phyloP scores from a whole-genome alignment of 2,113 vertebrate species.

The Microcebus tavaratra region DNA sequence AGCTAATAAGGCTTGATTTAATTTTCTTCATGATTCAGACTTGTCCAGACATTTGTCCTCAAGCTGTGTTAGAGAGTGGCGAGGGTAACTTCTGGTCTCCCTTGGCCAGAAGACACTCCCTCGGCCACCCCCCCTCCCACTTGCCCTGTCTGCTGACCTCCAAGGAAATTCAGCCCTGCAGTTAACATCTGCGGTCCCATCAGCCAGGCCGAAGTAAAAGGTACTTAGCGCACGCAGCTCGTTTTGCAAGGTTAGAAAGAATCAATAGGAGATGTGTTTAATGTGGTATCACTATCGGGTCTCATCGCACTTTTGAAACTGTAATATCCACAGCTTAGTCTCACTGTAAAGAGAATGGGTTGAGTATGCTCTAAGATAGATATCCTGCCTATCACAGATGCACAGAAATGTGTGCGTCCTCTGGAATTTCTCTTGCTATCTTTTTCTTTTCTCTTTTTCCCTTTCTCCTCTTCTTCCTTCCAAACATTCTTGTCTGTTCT shows the following conservation, averaged over 20 bases:
- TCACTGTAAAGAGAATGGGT: constrained; percentile 64
- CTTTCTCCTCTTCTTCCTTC: neutral
- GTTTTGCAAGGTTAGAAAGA: constrained; percentile 87
- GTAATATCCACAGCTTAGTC: constrained; percentile 83
- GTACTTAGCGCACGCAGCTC: constrained; percentile 84
- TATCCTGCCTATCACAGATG: neutral
- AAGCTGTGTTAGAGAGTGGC: constrained; percentile 55
- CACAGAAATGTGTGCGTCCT: neutral
- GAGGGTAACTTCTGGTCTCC: constrained; percentile 62
- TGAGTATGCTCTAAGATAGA: neutral
- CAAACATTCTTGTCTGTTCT: neutral
- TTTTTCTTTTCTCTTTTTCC: neutral
- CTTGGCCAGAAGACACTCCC: constrained; percentile 70
- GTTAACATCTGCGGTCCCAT: constrained; percentile 86
- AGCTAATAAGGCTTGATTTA: neutral
- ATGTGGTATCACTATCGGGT: constrained; percentile 86
- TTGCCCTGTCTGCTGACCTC: constrained; percentile 82
- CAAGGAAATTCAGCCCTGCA: constrained; percentile 60
- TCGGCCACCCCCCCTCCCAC: constrained; percentile 77
- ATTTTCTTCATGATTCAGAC: neutral
- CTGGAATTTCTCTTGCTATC: constrained; percentile 36
- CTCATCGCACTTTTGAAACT: constrained; percentile 83
- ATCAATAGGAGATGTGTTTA: constrained; percentile 90
- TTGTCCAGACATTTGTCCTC: constrained; percentile 31
- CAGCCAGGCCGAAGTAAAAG: constrained; percentile 83